phyloP scores from a whole-genome alignment of 2,797 vertebrate species.

The Clarias laeviceps region DNA sequence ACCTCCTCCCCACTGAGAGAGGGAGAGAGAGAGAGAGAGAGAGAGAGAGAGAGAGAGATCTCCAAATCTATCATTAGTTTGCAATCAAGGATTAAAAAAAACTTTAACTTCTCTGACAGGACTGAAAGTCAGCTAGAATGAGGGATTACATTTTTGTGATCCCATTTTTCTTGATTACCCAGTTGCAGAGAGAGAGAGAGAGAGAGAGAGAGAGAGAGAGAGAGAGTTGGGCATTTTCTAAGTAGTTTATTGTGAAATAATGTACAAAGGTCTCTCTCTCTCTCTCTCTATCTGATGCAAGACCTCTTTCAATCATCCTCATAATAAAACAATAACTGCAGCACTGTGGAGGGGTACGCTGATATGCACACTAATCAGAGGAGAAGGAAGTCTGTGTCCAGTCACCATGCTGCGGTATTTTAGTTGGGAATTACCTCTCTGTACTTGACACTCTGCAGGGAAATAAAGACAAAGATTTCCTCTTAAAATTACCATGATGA shows the following conservation, averaged over 20 bases:
- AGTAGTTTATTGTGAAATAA: slow-evolving; percentile 32
- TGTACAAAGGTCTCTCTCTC: neutral
- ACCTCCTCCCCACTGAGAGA: slow-evolving; percentile 1
- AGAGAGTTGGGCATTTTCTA: slow-evolving; percentile 3
- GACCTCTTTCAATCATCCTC: neutral
- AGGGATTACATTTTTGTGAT: slow-evolving; percentile 20
- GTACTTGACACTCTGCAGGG: slow-evolving; percentile 52
- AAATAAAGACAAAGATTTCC: slow-evolving; percentile 53
- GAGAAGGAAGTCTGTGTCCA: neutral
- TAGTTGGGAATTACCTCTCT: slow-evolving; percentile 37
- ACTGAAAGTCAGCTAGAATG: neutral
- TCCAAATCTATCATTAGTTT: neutral
- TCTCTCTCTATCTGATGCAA: neutral
- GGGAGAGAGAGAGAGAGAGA: slow-evolving; percentile 9
- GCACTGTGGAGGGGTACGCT: neutral
- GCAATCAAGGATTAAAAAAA: neutral
- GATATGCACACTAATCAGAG: neutral
- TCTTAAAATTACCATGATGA: slow-evolving; percentile 70
- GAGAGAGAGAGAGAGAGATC: neutral
- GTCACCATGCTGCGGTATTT: neutral
- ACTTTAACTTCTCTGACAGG: slow-evolving; percentile 10
- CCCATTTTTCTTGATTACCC: neutral
- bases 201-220: slow-evolving; percentile 28
- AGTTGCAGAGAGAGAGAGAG: neutral
- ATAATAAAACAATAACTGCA: slow-evolving; percentile 19